Evolutionary conservation across 2,888 invertebrate species (phyloP).

Genomic region (Sialis fuliginosa): DNA sequence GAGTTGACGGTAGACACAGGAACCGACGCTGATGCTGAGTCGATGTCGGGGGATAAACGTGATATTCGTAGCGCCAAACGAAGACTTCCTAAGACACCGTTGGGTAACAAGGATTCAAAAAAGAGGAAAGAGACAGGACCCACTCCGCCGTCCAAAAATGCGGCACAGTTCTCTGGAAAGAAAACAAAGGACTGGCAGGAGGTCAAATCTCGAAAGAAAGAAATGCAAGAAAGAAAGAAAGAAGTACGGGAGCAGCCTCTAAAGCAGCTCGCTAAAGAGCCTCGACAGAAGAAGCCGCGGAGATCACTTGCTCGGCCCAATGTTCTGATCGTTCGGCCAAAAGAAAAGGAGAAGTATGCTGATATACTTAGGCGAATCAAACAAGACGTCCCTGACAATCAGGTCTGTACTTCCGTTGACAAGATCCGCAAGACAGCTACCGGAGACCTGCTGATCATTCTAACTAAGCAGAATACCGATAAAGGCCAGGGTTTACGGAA

Average conservation of each 20-base stretch:
- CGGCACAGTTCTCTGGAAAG: no score
- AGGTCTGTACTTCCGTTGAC: slow-evolving; percentile 2
- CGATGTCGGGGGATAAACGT: background rate
- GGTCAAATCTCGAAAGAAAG: background rate
- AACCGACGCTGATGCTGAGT: background rate
- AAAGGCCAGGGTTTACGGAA: slow-evolving; percentile 1
- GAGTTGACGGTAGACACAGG: background rate
- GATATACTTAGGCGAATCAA: slow-evolving; percentile 6
- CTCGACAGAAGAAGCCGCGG: background rate
- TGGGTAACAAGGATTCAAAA: no score
- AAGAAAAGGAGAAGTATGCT: slow-evolving; percentile 6
- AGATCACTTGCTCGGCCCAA: slow-evolving; percentile 1
- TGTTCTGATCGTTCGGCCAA: slow-evolving; percentile 6
- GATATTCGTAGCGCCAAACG: background rate
- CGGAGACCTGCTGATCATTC: background rate
- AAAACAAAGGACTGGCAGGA: no score
- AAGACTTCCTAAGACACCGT: no score
- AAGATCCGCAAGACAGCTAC: background rate
- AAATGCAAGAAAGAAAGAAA: background rate
- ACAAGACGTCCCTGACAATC: slow-evolving; percentile 2
- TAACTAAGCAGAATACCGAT: background rate
- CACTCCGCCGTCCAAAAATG: background rate
- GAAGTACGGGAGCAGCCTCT: background rate
- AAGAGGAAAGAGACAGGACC: background rate
- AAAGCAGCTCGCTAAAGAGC: background rate